Base-by-base conservation (phyloP, 2,113 vertebrate genomes). In the human region DNA sequence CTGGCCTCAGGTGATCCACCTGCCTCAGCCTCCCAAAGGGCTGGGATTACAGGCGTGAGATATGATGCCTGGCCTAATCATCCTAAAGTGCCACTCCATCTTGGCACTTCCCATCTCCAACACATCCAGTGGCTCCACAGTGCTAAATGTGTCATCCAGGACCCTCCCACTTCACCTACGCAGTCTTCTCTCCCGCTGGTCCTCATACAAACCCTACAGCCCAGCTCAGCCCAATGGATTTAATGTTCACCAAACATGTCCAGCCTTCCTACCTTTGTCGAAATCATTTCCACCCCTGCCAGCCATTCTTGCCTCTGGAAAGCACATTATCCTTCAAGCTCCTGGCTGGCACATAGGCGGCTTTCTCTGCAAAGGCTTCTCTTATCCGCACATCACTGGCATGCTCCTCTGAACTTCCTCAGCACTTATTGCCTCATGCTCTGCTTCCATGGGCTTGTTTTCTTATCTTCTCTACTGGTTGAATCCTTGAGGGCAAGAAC, bases 401-500 rank as follows among this genome's bases (percentile, higher is more conserved):
- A 85, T 9, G n/a, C 48, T 90, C 75, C 90, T 96, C 76, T 30
- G 75, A 88, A 93, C 68, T 70, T 87, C 80, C 90, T 27, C 13
- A 14, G 76, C 43, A 10, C 64, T 61, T n/a, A 38, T 38, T 90
- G 81, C 61, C 43, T 30, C 80, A 5, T 8, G 12, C 61, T 22
- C 80, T 45, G 38, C 90, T 80, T 72, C 92, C 82, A 40, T 4
- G 13, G 76, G 43, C 32, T n/a, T 43, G 57, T 27, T 57, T 35
- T 72, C 61, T 50, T 59, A 61, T 59, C 83, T 64, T 75, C 61
- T 30, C 64, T 73, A 4, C 48, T 61, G 27, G 75, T 50, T 6
- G 5, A 8, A 66, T 93, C 83, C 87, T 80, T 72, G 43, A 57
- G 70, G 78, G 75, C 94, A 95, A 80, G 84, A 70, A 35, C 64